Evolutionary conservation across 2,797 vertebrate genomes (phyloP), one percentile per base, ranked within the genome.

Genomic region (Bovichtus diacanthus): DNA sequence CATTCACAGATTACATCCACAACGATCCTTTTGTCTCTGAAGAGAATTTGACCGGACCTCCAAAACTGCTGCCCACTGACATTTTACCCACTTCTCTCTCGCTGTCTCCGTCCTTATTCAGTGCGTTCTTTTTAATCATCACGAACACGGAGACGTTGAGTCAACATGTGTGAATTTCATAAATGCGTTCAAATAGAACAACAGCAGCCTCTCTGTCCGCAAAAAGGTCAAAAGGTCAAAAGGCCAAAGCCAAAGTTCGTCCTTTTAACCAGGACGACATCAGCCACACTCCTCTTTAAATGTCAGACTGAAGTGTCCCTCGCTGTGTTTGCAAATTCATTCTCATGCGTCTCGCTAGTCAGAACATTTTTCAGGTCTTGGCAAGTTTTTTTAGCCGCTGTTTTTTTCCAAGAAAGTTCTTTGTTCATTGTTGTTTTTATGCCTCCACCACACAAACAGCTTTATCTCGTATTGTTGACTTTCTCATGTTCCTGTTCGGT

Each of bases 11-110:
- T 72, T 73, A 63, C 67, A 58, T 16, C 79, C 55, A 93, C 92
- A 93, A 90, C 43, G 79, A 70, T 23, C 39, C 87, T 88, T 92
- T 93, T 93, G 91, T 92, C 62, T 70, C 41, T 0, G 16, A 10
- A 12, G 63, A 70, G 76, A 70, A 76, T 73, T 74, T 55, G 29
- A 56, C 27, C n/a, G 25, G 66, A 79, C 61, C 65, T 66, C 71
- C 53, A 36, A 72, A 58, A n/a, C n/a, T n/a, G 56, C 53, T 39
- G n/a, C 41, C 16, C 67, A 0, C 61, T 87, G 82, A 80, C 82
- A 84, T 85, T 90, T 88, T 68, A 66, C 46, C 75, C 69, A 43
- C 68, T 75, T 78, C 64, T 44, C 49, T 19, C 21, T 12, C n/a
- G 11, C 68, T 47, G 23, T 65, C 34, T 19, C 47, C 2, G 0